A percentile compares a stretch with the other conserved stretches of the same genome.
phyloP scores from a whole-genome alignment of 1,140 invertebrate genomes.

The Fopius arisanus region DNA sequence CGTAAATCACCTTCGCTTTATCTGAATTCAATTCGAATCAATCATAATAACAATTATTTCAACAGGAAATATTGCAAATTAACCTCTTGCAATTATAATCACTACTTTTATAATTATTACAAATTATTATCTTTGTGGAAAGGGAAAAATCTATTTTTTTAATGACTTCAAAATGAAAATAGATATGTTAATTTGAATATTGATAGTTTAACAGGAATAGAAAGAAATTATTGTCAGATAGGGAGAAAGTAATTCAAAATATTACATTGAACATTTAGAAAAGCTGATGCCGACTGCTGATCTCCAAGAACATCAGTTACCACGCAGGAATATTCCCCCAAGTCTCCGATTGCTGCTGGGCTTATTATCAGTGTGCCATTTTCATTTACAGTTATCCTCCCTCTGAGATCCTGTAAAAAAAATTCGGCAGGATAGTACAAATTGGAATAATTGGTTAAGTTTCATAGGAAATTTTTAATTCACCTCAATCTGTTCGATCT shows the following conservation, averaged over 20 bases:
- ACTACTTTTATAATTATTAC: no score
- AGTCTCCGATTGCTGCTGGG: slow-evolving; percentile 80
- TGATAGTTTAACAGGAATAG: background rate
- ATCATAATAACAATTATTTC: background rate
- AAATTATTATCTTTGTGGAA: no score
- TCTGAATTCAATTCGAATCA: slow-evolving; percentile 67
- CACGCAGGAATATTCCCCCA: slow-evolving; percentile 89
- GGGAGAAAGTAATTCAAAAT: background rate
- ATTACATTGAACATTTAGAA: slow-evolving; percentile 94
- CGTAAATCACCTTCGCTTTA: slow-evolving; percentile 91
- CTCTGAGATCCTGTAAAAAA: slow-evolving; percentile 67
- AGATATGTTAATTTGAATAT: background rate
- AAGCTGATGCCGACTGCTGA: slow-evolving; percentile 85
- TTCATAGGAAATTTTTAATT: background rate
- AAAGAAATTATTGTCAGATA: background rate
- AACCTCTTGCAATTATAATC: no score
- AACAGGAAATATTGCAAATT: no score
- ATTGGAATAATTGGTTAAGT: no score
- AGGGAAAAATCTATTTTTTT: no score
- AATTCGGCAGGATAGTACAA: background rate
- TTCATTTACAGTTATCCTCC: slow-evolving; percentile 68
- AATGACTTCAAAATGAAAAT: background rate
- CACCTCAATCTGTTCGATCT: slow-evolving; percentile 68
- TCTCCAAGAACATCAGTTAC: slow-evolving; percentile 83
- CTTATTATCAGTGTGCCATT: slow-evolving; percentile 82